Conservation (phyloP, 2,113 vertebrate species). For the Aptenodytes patagonicus region DNA sequence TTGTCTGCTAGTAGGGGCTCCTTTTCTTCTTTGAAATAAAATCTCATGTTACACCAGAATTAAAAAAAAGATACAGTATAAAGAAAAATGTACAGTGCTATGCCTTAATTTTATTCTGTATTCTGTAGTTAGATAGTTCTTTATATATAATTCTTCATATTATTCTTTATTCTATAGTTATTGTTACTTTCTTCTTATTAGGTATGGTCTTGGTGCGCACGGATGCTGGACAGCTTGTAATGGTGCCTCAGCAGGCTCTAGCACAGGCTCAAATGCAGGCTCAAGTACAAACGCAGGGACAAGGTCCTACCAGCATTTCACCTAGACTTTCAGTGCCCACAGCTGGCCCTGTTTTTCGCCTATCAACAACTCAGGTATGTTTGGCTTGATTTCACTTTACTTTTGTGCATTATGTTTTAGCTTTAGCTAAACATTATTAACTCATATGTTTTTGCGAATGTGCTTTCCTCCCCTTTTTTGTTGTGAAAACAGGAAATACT, state of each 20-base stretch:
- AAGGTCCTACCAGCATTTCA: conserved; percentile 73
- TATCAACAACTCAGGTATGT: conserved; percentile 81
- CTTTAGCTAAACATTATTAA: neutral
- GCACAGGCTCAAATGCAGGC: conserved; percentile 80
- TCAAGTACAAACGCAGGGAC: conserved; percentile 76
- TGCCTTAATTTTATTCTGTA: accelerated
- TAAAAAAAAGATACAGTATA: neutral
- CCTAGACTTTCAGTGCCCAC: conserved; percentile 80
- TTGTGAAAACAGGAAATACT: neutral
- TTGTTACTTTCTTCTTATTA: conserved; percentile 5
- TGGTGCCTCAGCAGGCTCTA: conserved; percentile 87
- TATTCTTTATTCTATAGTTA: neutral
- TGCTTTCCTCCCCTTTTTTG: neutral
- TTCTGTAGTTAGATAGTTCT: neutral
- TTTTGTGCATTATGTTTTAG: neutral
- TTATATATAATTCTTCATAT: accelerated
- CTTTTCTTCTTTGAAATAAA: neutral
- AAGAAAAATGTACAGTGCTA: neutral
- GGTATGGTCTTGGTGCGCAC: conserved; percentile 88
- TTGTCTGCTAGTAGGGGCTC: neutral
- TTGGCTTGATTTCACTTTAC: neutral
- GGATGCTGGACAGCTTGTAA: conserved; percentile 83
- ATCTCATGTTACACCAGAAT: accelerated
- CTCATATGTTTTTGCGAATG: neutral
- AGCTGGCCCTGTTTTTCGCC: conserved; percentile 78